Conservation (phyloP, 2,888 invertebrate species). For the Torymus texanus region DNA sequence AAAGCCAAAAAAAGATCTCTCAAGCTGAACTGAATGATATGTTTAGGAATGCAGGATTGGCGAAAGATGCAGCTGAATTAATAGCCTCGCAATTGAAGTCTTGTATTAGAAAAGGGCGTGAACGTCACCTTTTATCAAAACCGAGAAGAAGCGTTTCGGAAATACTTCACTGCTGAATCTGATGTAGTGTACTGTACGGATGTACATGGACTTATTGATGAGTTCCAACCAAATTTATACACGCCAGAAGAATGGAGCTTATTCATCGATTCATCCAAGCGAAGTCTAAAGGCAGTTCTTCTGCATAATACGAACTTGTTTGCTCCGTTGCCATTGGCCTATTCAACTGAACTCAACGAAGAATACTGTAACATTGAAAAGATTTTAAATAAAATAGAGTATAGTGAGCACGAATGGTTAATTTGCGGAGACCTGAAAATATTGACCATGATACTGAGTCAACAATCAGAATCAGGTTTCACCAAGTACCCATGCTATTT, state of each 20-base stretch:
- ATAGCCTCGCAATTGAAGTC: not conserved
- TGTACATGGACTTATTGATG: not conserved
- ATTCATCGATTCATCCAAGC: constrained; percentile 9
- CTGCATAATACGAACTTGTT: not conserved
- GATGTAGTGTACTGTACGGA: not conserved
- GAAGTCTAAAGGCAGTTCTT: not conserved
- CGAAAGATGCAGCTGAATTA: constrained; percentile 9
- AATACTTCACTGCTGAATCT: not conserved
- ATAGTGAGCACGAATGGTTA: too few species aligned
- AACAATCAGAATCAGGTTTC: too few species aligned
- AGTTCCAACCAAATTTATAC: not conserved
- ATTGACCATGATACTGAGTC: too few species aligned
- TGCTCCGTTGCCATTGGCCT: not conserved
- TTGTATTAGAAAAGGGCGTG: not conserved
- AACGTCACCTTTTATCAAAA: constrained; percentile 15
- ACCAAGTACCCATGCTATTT: too few species aligned
- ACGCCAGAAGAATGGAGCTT: not conserved
- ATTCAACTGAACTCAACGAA: not conserved
- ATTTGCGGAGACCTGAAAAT: too few species aligned
- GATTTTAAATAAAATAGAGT: too few species aligned
- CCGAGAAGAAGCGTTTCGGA: not conserved
- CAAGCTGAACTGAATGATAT: too few species aligned
- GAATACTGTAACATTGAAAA: not conserved
- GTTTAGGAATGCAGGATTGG: not conserved
- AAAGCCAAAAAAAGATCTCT: too few species aligned